Percentiles rank a stretch among this genome's conserved stretches.
Evolutionary conservation across 2,888 invertebrate genomes (phyloP).

Genomic region (Dicyrtoma fusca): DNA sequence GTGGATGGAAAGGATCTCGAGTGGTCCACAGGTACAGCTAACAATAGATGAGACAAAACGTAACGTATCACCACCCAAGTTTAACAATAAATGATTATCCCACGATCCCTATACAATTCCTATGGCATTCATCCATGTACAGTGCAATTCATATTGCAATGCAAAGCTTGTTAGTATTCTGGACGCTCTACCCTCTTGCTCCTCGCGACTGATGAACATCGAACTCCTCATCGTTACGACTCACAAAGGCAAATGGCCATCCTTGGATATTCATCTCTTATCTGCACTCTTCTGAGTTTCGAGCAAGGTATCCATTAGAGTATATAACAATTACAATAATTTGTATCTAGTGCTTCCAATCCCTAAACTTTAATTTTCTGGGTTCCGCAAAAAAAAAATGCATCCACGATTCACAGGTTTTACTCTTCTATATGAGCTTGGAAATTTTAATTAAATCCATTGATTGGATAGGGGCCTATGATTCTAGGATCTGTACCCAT

Average conservation of each 20-base stretch:
- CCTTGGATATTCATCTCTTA: constrained; percentile 2
- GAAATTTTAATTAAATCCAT: too few species aligned
- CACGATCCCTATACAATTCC: constrained; percentile 16
- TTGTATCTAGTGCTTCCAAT: too few species aligned
- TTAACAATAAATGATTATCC: constrained; percentile 25
- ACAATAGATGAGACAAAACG: constrained; percentile 1
- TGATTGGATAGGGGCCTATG: too few species aligned
- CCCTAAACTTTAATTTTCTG: too few species aligned
- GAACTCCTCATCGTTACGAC: not conserved
- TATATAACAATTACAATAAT: too few species aligned
- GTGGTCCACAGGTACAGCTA: not conserved
- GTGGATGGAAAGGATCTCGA: not conserved
- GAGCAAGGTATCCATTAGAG: too few species aligned
- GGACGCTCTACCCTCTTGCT: constrained; percentile 6
- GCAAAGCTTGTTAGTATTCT: constrained; percentile 25
- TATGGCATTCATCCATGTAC: constrained; percentile 20
- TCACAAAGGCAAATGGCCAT: constrained; percentile 12
- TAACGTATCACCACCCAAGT: constrained; percentile 26
- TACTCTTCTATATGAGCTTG: too few species aligned
- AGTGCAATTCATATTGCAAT: too few species aligned
- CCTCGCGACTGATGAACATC: not conserved
- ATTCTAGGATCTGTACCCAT: too few species aligned
- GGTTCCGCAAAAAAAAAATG: too few species aligned
- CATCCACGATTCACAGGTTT: too few species aligned
- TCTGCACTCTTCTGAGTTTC: too few species aligned